These are phyloP conservation scores for Zaprionus davidi DNA, from an alignment of 1,140 invertebrate species.

Conservation along the genomic window DNA sequence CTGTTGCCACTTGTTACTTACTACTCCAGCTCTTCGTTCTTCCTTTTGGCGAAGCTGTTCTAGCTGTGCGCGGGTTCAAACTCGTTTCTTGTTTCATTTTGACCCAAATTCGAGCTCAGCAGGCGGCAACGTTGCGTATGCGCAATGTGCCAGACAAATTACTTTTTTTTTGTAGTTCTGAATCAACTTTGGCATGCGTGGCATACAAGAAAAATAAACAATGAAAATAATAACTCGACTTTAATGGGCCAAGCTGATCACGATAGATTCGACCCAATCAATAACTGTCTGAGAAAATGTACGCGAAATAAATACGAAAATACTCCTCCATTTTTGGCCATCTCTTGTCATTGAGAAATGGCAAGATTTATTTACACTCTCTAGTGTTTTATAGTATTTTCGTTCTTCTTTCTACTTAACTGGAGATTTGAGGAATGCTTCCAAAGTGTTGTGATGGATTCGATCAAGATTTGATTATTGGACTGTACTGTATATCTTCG, in stretches of 20 bases:
- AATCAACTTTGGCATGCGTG: not conserved
- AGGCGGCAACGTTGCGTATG: conserved; percentile 31
- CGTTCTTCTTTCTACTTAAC: not conserved
- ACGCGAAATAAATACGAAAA: not conserved
- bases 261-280: conserved; percentile 18
- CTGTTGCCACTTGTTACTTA: conserved; percentile 3
- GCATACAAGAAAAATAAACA: not conserved
- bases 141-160: conserved; percentile 26
- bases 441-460: too few species aligned
- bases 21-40: not conserved
- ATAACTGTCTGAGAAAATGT: conserved; percentile 1
- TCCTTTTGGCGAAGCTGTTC: not conserved
- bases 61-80: not conserved
- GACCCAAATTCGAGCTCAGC: conserved; percentile 32
- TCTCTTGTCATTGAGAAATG: not conserved
- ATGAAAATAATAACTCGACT: conserved; percentile 15
- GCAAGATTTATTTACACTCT: not conserved
- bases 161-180: conserved; percentile 4
- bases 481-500: not conserved
- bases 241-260: conserved; percentile 19
- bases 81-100: not conserved
- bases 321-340: not conserved
- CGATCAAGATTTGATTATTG: not conserved
- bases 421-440: not conserved
- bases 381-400: not conserved